Percentiles rank a stretch among this genome's conserved stretches.
phyloP scores from a whole-genome alignment of 2,797 vertebrate species.

The Gymnoscopelus microlampas region DNA sequence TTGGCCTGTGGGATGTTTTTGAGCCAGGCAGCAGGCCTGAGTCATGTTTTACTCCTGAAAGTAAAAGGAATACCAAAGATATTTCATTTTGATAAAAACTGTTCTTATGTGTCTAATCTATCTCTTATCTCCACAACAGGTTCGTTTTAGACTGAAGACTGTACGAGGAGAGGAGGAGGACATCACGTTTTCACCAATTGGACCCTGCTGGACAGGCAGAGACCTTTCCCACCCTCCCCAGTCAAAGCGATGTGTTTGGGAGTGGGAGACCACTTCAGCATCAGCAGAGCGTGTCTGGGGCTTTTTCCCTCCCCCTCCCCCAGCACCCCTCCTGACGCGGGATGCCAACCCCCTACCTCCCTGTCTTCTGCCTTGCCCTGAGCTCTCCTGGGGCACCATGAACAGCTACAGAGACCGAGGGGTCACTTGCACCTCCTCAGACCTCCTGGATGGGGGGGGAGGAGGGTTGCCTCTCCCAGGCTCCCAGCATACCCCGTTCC shows the following conservation, averaged over 20 bases:
- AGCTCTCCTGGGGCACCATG: constrained; percentile 68
- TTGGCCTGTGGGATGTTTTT: no score
- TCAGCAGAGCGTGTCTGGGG: constrained; percentile 61
- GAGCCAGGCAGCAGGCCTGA: no score
- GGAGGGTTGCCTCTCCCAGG: constrained; percentile 59
- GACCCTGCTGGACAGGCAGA: constrained; percentile 59
- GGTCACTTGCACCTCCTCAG: constrained; percentile 82
- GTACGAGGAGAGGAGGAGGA: constrained; percentile 12
- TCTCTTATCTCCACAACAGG: constrained; percentile 26
- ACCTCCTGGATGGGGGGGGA: constrained; percentile 76
- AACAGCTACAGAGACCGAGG: constrained; percentile 79
- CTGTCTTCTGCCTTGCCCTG: constrained; percentile 58
- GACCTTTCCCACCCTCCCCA: constrained; percentile 30
- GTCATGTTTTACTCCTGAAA: no score
- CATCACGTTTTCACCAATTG: constrained; percentile 8
- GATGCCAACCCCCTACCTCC: constrained; percentile 71
- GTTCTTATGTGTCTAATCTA: neutral
- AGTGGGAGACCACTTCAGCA: constrained; percentile 58
- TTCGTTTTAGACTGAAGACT: constrained; percentile 28
- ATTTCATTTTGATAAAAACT: no score
- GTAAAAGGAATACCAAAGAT: no score
- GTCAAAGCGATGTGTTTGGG: constrained; percentile 73
- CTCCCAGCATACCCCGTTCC: constrained; percentile 73
- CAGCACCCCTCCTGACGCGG: constrained; percentile 67
- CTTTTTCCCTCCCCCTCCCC: constrained; percentile 54